Evolutionary conservation across 2,797 vertebrate species (phyloP), one percentile per base, ranked within the genome.

Genomic region (Natrix natrix): DNA sequence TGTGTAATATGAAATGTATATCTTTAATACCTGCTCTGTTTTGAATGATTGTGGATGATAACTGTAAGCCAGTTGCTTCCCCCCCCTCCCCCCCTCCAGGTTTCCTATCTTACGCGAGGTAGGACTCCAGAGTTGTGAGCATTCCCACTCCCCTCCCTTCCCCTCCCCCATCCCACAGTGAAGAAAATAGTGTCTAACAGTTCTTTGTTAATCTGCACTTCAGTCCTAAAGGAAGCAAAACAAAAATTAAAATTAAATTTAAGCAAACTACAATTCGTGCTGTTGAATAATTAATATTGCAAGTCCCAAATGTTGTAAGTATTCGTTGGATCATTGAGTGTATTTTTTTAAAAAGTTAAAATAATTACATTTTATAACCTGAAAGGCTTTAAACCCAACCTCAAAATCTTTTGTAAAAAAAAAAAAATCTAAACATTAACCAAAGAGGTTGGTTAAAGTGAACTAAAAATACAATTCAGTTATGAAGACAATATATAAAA

Each of bases 261-360:
- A 91, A 83, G 61, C 83, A 43, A 63, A 89, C 8, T 52, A 61
- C 57, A 13, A 48, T 90, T 96, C 94, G 97, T 98, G 98, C 97
- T 98, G 97, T 97, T 97, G 98, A 98, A 98, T 83, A 48, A 24
- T 98, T 98, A 98, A 98, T 98, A 98, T 98, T 98, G 98, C 97
- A 91, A 98, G 98, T 98, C 98, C 98, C 98, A 98, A 98, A 98
- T 97, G 94, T 97, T 98, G 98, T 98, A 98, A 98, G 98, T 98
- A 98, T 98, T 98, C 98, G 98, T 98, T 98, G 98, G 98, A 98
- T 98, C 98, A 98, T 98, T 98, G 98, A 98, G 98, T 98, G 97
- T 98, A 97, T 98, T 97, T 98, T 98, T 97, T 98, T 97, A 22
- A 37, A 93, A 97, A 97, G 97, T 96, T 91, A 95, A 97, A 92